Percentiles rank a stretch among this genome's conserved stretches.
phyloP scores from a whole-genome alignment of 2,797 vertebrate species.

The Furcifer pardalis region DNA sequence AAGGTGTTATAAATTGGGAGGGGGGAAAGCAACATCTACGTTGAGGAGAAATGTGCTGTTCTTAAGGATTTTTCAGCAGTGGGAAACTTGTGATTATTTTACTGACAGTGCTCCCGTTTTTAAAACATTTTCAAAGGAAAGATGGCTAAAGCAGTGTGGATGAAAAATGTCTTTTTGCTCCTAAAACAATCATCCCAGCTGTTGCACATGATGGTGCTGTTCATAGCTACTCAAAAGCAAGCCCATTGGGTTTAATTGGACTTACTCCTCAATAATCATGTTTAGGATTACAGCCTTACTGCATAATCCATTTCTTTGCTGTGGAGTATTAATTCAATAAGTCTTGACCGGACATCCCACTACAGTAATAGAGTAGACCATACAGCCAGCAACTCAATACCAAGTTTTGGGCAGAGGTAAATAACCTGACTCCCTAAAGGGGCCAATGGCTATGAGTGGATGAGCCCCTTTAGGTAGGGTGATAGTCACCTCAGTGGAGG shows the following conservation, averaged over 20 bases:
- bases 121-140: slow-evolving; percentile 41
- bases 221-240: not conserved
- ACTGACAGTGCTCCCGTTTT: not conserved
- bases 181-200: slow-evolving; percentile 26
- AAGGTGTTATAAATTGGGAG: not conserved
- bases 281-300: not conserved
- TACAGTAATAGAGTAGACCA: too few relatives aligned
- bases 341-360: too few relatives aligned
- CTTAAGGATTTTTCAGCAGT: not conserved
- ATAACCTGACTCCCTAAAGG: too few relatives aligned
- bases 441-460: too few relatives aligned
- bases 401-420: too few relatives aligned
- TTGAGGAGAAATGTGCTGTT: not conserved
- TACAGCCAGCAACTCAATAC: too few relatives aligned
- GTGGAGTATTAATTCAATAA: too few relatives aligned
- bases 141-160: slow-evolving; percentile 44
- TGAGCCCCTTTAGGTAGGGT: too few relatives aligned
- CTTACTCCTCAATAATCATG: not conserved
- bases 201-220: too few relatives aligned
- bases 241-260: not conserved
- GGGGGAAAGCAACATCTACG: not conserved
- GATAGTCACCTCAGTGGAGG: too few relatives aligned
- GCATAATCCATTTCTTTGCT: rapidly evolving
- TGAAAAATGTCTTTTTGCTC: slow-evolving; percentile 42
- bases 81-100: not conserved